These are phyloP conservation scores for Drosophila prostipennis DNA, from an alignment of 2,888 invertebrate species.

Conservation along the genomic window DNA sequence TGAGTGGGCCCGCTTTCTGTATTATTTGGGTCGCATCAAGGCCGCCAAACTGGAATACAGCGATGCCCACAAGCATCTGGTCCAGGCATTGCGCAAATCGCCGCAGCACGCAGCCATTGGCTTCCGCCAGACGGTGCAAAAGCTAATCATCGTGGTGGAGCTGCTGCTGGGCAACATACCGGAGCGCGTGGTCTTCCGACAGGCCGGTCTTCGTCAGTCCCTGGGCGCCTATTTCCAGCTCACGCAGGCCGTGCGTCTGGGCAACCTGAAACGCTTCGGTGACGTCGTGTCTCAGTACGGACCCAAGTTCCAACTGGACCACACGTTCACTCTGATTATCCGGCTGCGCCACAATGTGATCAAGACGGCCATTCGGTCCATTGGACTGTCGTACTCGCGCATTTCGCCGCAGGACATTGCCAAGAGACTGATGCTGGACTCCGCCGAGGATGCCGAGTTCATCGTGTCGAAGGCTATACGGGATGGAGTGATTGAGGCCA, in stretches of 20 bases:
- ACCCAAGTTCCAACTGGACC: slow-evolving; percentile 95
- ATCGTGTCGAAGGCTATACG: slow-evolving; percentile 99
- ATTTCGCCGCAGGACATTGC: slow-evolving; percentile 98
- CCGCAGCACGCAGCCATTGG: slow-evolving; percentile 99
- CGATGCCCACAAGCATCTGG: slow-evolving; percentile 97
- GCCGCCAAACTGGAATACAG: slow-evolving; percentile 99
- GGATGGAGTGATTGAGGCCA: slow-evolving; percentile 99
- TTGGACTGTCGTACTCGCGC: slow-evolving; percentile 97
- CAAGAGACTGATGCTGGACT: slow-evolving; percentile 95
- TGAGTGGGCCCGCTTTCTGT: slow-evolving; percentile 99
- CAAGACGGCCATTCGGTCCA: slow-evolving; percentile 98
- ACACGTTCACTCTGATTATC: slow-evolving; percentile 97
- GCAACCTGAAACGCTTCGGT: slow-evolving; percentile 96
- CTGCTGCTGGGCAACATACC: slow-evolving; percentile 98
- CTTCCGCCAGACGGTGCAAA: slow-evolving; percentile 98
- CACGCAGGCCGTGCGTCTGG: slow-evolving; percentile 97
- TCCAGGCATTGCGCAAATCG: slow-evolving; percentile 97
- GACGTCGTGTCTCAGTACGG: slow-evolving; percentile 96
- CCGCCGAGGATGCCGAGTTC: slow-evolving; percentile 99
- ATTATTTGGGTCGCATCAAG: slow-evolving; percentile 98
- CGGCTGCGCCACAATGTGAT: slow-evolving; percentile 99
- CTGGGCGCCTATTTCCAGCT: slow-evolving; percentile 98
- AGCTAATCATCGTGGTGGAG: slow-evolving; percentile 97
- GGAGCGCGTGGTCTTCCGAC: slow-evolving; percentile 97
- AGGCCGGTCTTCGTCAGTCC: slow-evolving; percentile 94